These are phyloP conservation scores for Manacus vitellinus DNA, from an alignment of 2,113 vertebrate genomes.

Conservation along the genomic window DNA sequence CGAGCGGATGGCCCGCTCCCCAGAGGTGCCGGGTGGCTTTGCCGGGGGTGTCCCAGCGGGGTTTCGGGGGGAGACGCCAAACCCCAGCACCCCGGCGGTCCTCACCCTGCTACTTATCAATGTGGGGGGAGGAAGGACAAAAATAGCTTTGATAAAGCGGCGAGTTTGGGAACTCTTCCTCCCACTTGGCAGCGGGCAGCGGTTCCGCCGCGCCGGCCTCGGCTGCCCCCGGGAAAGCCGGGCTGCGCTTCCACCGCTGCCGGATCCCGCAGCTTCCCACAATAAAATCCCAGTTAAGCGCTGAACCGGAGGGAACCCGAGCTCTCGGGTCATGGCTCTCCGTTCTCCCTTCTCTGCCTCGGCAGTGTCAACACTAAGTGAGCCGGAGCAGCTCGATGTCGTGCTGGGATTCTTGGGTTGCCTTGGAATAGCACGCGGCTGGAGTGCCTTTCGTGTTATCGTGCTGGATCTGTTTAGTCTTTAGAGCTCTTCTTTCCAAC, in stretches of 20 bases:
- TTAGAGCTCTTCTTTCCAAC: not conserved
- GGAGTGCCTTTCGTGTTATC: slow-evolving; percentile 13
- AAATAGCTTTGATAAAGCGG: slow-evolving; percentile 28
- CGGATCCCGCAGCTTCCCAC: not conserved
- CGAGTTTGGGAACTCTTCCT: slow-evolving; percentile 25
- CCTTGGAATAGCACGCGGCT: not conserved
- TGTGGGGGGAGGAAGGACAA: not conserved
- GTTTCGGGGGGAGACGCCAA: not conserved
- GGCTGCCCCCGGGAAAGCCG: not conserved
- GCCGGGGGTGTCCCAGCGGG: not conserved
- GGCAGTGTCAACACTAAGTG: not conserved
- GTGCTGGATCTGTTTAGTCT: slow-evolving; percentile 21
- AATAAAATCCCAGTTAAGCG: not conserved
- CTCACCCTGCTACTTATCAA: not conserved
- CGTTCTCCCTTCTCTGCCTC: not conserved
- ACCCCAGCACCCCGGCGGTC: not conserved
- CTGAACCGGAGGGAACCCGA: not conserved
- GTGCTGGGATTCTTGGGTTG: not conserved
- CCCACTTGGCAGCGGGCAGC: not conserved
- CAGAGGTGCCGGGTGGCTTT: not conserved
- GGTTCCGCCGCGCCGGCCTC: not conserved
- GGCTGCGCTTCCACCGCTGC: not conserved
- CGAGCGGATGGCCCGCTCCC: not conserved
- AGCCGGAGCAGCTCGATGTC: not conserved
- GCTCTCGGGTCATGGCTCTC: not conserved